Conservation (phyloP, 1,140 invertebrate species). For the Nephotettix cincticeps region DNA sequence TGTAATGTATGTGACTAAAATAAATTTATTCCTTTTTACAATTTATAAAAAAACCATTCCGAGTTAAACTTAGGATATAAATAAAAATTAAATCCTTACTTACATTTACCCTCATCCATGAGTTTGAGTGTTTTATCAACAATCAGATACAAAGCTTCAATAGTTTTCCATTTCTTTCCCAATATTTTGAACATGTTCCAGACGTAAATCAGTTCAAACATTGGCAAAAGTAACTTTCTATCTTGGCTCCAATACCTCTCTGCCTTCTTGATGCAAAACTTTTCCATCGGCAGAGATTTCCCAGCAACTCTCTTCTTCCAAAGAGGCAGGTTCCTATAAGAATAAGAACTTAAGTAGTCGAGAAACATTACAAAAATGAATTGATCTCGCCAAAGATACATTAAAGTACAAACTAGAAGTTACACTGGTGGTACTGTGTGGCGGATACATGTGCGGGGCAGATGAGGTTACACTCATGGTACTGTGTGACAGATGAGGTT, state of each 20-base stretch:
- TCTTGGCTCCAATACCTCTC: constrained; percentile 75
- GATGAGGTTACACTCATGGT: too few species aligned
- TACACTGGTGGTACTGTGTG: too few species aligned
- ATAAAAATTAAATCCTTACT: neutral
- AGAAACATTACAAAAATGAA: too few species aligned
- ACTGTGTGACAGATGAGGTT: too few species aligned
- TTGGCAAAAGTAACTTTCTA: constrained; percentile 73
- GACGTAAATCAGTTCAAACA: constrained; percentile 85
- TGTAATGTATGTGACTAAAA: too few species aligned
- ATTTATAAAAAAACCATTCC: too few species aligned
- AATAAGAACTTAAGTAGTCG: too few species aligned
- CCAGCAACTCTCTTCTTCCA: constrained; percentile 91
- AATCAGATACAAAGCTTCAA: constrained; percentile 67
- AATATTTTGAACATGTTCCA: constrained; percentile 93
- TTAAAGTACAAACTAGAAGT: too few species aligned
- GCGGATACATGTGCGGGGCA: too few species aligned
- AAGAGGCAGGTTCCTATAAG: constrained; percentile 67
- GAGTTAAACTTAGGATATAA: too few species aligned
- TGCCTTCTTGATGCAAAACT: constrained; percentile 86
- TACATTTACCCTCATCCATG: constrained; percentile 43
- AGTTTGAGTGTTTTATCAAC: constrained; percentile 64
- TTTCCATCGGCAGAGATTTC: constrained; percentile 95
- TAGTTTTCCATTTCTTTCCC: constrained; percentile 64
- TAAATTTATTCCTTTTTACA: too few species aligned
- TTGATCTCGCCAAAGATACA: too few species aligned